Conservation (phyloP, 2,797 vertebrate genomes). For the Chrysocyon brachyurus region DNA sequence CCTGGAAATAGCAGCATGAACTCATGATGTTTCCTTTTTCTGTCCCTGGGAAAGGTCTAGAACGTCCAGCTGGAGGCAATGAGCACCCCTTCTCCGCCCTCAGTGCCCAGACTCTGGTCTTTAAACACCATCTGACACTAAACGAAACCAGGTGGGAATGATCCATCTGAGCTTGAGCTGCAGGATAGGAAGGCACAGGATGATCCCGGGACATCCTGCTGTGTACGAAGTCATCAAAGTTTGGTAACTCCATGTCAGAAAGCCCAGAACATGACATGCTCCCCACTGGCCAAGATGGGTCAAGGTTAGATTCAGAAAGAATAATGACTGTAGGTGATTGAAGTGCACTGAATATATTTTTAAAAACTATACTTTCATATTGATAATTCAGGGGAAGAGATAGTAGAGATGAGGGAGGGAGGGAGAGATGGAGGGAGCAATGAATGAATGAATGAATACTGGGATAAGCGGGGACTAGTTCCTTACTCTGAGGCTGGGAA, state of each 20-base stretch:
- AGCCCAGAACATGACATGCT: not conserved
- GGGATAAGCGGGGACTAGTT: not conserved
- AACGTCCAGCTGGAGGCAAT: fast-evolving
- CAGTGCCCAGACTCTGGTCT: not conserved
- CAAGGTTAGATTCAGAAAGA: not conserved
- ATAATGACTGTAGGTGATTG: not conserved
- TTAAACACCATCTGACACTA: not conserved
- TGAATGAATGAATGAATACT: not conserved
- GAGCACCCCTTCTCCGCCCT: too few relatives aligned
- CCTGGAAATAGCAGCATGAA: not conserved
- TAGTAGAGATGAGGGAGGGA: not conserved
- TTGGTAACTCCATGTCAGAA: too few relatives aligned
- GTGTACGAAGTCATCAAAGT: not conserved
- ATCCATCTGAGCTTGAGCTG: not conserved
- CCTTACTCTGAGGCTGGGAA: not conserved
- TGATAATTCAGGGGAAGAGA: not conserved
- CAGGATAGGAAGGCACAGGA: not conserved
- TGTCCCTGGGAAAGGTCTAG: not conserved
- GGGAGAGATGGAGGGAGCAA: too few relatives aligned
- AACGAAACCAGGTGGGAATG: not conserved
- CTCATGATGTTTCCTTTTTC: not conserved
- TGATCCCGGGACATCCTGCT: not conserved
- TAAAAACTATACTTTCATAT: not conserved
- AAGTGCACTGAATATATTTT: not conserved
- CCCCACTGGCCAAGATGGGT: not conserved